Conservation (phyloP, 2,888 invertebrate species). For the Tetranychus truncatus region DNA sequence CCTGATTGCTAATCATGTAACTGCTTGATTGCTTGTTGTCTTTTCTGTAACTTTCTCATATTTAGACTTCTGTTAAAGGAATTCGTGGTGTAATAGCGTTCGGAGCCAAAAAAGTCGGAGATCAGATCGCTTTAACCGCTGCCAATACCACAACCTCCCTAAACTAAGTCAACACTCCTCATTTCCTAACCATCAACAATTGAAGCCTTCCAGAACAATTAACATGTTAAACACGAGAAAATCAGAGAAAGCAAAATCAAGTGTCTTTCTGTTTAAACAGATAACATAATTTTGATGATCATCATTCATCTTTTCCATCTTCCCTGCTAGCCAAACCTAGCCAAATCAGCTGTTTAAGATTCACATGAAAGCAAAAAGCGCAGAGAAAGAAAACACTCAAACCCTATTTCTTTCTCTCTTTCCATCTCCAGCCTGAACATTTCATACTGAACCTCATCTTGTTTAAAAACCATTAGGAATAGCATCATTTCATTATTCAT, state of each 20-base stretch:
- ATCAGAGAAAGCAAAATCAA: background rate
- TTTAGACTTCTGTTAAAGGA: conserved; percentile 63
- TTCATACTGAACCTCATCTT: background rate
- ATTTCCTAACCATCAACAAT: background rate
- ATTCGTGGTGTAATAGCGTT: conserved; percentile 67
- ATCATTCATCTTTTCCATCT: no score
- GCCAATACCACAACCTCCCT: conserved; percentile 25
- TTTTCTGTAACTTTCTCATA: conserved; percentile 6
- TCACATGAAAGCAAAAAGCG: no score
- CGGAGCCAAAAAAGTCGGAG: conserved; percentile 27
- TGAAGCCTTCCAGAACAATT: background rate
- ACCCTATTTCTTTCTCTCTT: background rate
- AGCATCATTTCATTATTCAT: no score
- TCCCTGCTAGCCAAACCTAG: background rate
- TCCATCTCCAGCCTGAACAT: background rate
- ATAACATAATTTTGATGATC: no score
- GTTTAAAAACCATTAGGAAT: no score
- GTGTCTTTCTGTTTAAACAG: background rate
- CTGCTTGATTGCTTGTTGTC: conserved; percentile 2
- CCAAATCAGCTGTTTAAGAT: no score
- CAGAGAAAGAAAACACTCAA: background rate
- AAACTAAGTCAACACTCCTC: conserved; percentile 18
- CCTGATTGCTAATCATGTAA: background rate
- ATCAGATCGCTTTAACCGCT: conserved; percentile 20
- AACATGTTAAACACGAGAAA: background rate